Percentiles rank a stretch among this genome's conserved stretches.
phyloP scores from a whole-genome alignment of 1,140 invertebrate species.

The Ceratoteleas bidentatus region DNA sequence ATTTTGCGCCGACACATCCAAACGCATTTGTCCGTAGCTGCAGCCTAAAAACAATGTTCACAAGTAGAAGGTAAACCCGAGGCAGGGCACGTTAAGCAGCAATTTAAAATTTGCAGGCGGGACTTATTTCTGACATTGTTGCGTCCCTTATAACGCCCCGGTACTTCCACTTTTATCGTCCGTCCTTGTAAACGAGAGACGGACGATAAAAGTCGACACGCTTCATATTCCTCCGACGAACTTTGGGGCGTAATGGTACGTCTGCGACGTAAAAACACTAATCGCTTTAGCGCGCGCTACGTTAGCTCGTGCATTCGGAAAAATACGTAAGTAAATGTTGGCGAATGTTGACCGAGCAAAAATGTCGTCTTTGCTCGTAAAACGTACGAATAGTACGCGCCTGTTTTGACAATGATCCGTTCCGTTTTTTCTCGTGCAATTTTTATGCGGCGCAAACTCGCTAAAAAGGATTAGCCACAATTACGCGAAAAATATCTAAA shows the following conservation, averaged over 20 bases:
- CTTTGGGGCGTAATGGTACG: slow-evolving; percentile 53
- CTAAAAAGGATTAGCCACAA: slow-evolving; percentile 27
- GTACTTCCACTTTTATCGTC: slow-evolving; percentile 59
- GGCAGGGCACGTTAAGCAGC: slow-evolving; percentile 35
- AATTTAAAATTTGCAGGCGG: slow-evolving; percentile 61
- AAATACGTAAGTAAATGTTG: slow-evolving; percentile 56
- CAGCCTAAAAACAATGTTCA: slow-evolving; percentile 50
- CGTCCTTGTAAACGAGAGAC: slow-evolving; percentile 53
- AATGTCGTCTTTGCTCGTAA: slow-evolving; percentile 48
- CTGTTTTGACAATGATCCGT: slow-evolving; percentile 39
- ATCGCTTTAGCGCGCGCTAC: slow-evolving; percentile 53
- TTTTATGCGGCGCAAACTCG: slow-evolving; percentile 25
- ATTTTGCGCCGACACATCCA: slow-evolving; percentile 21
- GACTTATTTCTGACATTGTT: slow-evolving; percentile 58
- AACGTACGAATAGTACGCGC: slow-evolving; percentile 44
- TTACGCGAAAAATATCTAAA: slow-evolving; percentile 1
- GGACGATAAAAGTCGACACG: slow-evolving; percentile 62
- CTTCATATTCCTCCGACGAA: slow-evolving; percentile 62
- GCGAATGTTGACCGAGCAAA: slow-evolving; percentile 45
- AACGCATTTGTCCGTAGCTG: slow-evolving; percentile 24
- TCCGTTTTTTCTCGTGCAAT: slow-evolving; percentile 1
- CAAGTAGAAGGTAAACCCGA: slow-evolving; percentile 31
- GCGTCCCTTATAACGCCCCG: slow-evolving; percentile 48
- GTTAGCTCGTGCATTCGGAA: slow-evolving; percentile 51
- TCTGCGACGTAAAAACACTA: slow-evolving; percentile 60